These are phyloP conservation scores for Pundamilia nyererei DNA, from an alignment of 2,113 vertebrate species.

Conservation along the genomic window DNA sequence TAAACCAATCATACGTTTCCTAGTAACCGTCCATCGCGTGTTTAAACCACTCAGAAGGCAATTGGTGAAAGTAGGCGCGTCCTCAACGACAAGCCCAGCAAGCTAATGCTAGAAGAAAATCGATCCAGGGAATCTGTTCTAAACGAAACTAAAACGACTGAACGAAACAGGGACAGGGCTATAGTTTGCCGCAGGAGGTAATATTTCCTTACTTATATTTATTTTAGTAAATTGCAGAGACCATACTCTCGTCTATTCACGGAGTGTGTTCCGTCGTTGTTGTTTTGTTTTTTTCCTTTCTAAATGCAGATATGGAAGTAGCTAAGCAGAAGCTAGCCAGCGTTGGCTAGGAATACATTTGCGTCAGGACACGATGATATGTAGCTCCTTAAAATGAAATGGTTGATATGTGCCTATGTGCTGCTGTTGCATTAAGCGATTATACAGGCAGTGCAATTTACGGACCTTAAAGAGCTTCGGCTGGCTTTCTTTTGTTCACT, in stretches of 20 bases:
- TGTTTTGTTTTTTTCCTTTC: constrained; percentile 61
- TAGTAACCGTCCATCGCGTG: not conserved
- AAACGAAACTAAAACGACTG: constrained; percentile 42
- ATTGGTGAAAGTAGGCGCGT: constrained; percentile 36
- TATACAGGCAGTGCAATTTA: not conserved
- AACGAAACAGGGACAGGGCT: not conserved
- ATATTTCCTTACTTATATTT: not conserved
- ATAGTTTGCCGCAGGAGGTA: constrained; percentile 63
- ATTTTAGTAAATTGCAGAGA: not conserved
- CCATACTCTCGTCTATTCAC: not conserved
- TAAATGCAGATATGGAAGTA: constrained; percentile 43
- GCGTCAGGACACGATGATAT: not conserved
- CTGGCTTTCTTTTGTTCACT: not conserved
- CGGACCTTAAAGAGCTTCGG: not conserved
- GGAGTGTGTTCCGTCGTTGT: constrained; percentile 22
- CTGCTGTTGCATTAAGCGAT: not conserved
- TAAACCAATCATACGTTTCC: constrained; percentile 20
- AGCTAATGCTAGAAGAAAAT: constrained; percentile 58
- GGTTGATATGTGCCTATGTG: not conserved
- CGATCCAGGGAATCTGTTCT: constrained; percentile 38
- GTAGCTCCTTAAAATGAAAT: not conserved
- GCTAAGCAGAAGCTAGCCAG: constrained; percentile 28
- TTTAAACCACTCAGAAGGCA: constrained; percentile 43
- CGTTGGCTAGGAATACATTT: not conserved
- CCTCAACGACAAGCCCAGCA: not conserved